Evolutionary conservation across 2,888 invertebrate species (phyloP).

Genomic region (Neocrepidodera transversa): DNA sequence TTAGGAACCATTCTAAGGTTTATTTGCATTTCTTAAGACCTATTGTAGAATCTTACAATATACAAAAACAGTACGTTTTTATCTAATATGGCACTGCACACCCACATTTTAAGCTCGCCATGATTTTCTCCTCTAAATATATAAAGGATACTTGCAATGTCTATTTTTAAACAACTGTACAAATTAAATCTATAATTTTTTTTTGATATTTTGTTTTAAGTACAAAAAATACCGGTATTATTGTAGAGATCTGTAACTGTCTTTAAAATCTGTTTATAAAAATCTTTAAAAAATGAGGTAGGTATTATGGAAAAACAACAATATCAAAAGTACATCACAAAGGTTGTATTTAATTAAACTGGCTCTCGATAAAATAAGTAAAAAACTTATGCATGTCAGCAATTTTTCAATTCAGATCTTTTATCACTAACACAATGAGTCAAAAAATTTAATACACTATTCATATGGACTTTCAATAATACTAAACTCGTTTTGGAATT

Average conservation of each 20-base stretch:
- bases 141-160: conserved; percentile 40
- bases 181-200: conserved; percentile 48
- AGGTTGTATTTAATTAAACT: conserved; percentile 22
- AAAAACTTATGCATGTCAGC: neutral
- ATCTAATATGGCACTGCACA: conserved; percentile 57
- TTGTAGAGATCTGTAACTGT: conserved; percentile 49
- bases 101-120: conserved; percentile 53
- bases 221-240: conserved; percentile 55
- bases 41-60: conserved; percentile 52
- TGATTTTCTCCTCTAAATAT: conserved; percentile 45
- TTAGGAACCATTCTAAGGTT: conserved; percentile 60
- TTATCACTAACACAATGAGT: too few species aligned
- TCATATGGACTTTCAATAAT: too few species aligned
- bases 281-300: conserved; percentile 51
- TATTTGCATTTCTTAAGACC: conserved; percentile 59
- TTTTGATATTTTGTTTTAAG: conserved; percentile 51
- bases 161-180: conserved; percentile 51
- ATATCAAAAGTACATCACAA: conserved; percentile 52
- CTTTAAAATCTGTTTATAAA: conserved; percentile 34
- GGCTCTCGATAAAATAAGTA: conserved; percentile 12
- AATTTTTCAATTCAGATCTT: neutral
- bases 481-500: too few species aligned
- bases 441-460: too few species aligned
- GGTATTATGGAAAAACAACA: conserved; percentile 50
- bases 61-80: conserved; percentile 36